Percentiles rank a stretch among this genome's conserved stretches.
Evolutionary conservation across 1,140 invertebrate genomes (phyloP).

Genomic region (Probaryconus sp.): DNA sequence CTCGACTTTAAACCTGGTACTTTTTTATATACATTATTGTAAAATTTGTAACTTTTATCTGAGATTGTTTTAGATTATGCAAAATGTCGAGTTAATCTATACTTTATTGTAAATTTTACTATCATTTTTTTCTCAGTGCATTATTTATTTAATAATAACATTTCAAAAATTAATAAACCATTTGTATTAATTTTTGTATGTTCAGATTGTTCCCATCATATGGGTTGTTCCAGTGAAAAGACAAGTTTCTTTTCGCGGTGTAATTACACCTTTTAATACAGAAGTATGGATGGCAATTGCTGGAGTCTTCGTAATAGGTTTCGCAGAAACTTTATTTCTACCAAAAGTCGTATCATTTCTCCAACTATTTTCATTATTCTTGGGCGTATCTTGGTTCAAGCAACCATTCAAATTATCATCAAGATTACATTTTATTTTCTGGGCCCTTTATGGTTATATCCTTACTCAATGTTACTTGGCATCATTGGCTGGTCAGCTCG

Average conservation of each 20-base stretch:
- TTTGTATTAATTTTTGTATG: too few relatives aligned
- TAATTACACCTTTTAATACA: constrained; percentile 63
- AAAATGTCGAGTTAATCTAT: too few relatives aligned
- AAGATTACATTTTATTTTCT: constrained; percentile 67
- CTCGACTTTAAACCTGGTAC: too few relatives aligned
- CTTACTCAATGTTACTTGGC: constrained; percentile 70
- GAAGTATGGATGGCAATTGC: constrained; percentile 67
- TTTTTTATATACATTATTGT: too few relatives aligned
- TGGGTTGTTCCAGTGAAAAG: constrained; percentile 65
- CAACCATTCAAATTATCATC: constrained; percentile 62
- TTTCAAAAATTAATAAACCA: too few relatives aligned
- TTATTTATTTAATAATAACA: too few relatives aligned
- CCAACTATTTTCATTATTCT: constrained; percentile 65
- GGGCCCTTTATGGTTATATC: constrained; percentile 69
- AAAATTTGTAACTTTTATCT: too few relatives aligned
- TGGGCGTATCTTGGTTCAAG: constrained; percentile 52
- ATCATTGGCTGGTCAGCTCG: constrained; percentile 67
- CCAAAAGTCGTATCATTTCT: constrained; percentile 63
- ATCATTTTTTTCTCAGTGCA: too few relatives aligned
- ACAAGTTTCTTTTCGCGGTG: constrained; percentile 65
- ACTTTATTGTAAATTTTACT: too few relatives aligned
- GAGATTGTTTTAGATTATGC: too few relatives aligned
- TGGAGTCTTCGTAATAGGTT: constrained; percentile 53
- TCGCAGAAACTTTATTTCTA: constrained; percentile 56
- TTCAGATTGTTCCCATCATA: constrained; percentile 59